These are phyloP conservation scores for Pimpla rufipes DNA, from an alignment of 2,888 invertebrate species.

Conservation along the genomic window DNA sequence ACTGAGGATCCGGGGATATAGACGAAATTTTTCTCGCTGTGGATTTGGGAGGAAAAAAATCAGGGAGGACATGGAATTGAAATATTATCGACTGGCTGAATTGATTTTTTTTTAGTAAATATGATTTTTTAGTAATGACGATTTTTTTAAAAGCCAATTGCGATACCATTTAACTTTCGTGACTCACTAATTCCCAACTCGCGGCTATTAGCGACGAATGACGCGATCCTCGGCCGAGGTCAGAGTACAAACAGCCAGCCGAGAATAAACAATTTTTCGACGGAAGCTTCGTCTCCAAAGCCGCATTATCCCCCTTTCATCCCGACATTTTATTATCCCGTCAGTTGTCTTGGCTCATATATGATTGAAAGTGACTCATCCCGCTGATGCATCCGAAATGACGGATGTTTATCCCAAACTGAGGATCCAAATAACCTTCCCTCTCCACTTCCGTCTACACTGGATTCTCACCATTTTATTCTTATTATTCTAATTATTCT, in stretches of 20 bases:
- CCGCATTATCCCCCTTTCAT: background rate
- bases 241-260: background rate
- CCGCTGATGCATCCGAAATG: background rate
- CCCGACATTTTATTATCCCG: constrained; percentile 30
- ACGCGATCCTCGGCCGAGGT: background rate
- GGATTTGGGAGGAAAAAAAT: too few relatives aligned
- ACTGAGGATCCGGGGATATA: too few relatives aligned
- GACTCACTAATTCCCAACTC: background rate
- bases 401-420: background rate
- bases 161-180: too few relatives aligned
- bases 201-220: background rate
- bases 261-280: constrained; percentile 13
- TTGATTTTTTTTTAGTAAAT: too few relatives aligned
- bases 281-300: background rate
- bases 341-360: background rate
- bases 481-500: too few relatives aligned
- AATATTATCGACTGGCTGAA: too few relatives aligned
- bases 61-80: too few relatives aligned
- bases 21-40: too few relatives aligned
- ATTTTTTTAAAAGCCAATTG: too few relatives aligned
- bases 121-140: too few relatives aligned
- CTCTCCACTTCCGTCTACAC: background rate
- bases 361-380: background rate
- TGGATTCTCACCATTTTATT: too few relatives aligned
- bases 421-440: background rate